phyloP scores from a whole-genome alignment of 2,888 invertebrate genomes.

The Clanis bilineata region DNA sequence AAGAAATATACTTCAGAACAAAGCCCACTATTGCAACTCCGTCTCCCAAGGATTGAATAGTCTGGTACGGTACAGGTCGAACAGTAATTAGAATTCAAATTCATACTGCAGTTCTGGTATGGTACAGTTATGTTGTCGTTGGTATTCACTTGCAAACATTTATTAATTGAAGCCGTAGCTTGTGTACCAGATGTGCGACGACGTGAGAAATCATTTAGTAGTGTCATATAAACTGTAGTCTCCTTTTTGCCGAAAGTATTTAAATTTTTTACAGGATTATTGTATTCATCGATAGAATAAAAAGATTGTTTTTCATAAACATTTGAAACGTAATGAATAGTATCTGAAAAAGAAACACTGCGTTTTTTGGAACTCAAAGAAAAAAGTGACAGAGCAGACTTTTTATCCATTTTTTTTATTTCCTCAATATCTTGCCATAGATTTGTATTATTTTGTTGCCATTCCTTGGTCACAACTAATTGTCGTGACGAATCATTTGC shows the following conservation, averaged over 20 bases:
- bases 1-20: conserved; percentile 62
- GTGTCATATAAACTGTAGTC: conserved; percentile 61
- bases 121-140: conserved; percentile 18
- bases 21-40: conserved; percentile 23
- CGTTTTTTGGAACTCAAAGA: conserved; percentile 36
- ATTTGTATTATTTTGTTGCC: not conserved
- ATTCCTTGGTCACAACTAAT: not conserved
- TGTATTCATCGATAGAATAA: not conserved
- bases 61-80: conserved; percentile 37
- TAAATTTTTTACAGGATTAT: not conserved
- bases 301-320: not conserved
- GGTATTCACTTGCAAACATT: conserved; percentile 62
- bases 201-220: conserved; percentile 45
- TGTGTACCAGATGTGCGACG: conserved; percentile 58
- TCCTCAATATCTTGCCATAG: not conserved
- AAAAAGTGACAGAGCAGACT: conserved; percentile 28
- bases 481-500: not conserved
- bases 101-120: conserved; percentile 20
- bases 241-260: conserved; percentile 31
- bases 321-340: conserved; percentile 17
- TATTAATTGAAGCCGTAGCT: conserved; percentile 72
- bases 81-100: conserved; percentile 32
- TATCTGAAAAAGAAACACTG: conserved; percentile 42
- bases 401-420: not conserved
- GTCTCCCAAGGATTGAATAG: not conserved